Conservation (phyloP, 1,140 invertebrate genomes). For the Hermatobates lingyangjiaoensis region DNA sequence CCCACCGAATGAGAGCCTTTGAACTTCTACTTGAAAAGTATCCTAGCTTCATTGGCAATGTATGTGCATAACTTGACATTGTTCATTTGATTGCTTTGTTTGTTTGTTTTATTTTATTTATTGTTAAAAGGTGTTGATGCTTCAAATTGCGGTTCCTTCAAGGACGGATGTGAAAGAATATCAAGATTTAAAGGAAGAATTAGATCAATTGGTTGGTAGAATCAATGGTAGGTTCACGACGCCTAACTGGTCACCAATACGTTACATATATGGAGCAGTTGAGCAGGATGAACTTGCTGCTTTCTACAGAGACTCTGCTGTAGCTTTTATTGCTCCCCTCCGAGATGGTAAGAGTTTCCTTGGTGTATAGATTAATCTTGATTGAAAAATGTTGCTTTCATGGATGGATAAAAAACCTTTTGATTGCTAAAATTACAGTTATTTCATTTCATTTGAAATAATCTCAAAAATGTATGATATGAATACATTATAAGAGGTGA, state of each 20-base stretch:
- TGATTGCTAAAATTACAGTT: too few relatives aligned
- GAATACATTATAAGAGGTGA: too few relatives aligned
- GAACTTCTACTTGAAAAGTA: constrained; percentile 66
- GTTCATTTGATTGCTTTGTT: too few relatives aligned
- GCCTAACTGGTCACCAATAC: constrained; percentile 77
- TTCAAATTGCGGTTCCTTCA: constrained; percentile 76
- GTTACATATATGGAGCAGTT: constrained; percentile 77
- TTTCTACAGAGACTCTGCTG: constrained; percentile 65
- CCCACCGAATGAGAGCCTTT: constrained; percentile 64
- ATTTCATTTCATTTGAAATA: too few relatives aligned
- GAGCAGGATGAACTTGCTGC: constrained; percentile 68
- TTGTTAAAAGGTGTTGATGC: constrained; percentile 42
- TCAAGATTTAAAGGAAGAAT: constrained; percentile 75
- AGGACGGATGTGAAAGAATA: constrained; percentile 79
- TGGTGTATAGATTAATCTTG: too few relatives aligned
- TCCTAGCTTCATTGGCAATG: constrained; percentile 68
- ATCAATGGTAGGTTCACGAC: constrained; percentile 76
- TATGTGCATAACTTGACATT: constrained; percentile 23
- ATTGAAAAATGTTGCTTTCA: too few relatives aligned
- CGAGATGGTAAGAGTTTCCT: constrained; percentile 66
- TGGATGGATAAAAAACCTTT: too few relatives aligned
- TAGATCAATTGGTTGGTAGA: constrained; percentile 69
- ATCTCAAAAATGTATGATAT: too few relatives aligned
- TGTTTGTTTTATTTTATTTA: too few relatives aligned
- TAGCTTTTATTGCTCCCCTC: constrained; percentile 68